A percentile compares a stretch with the other conserved stretches of the same genome.
These are phyloP conservation scores for Oscheius sp. DNA, from an alignment of 2,888 invertebrate species.

Conservation along the genomic window DNA sequence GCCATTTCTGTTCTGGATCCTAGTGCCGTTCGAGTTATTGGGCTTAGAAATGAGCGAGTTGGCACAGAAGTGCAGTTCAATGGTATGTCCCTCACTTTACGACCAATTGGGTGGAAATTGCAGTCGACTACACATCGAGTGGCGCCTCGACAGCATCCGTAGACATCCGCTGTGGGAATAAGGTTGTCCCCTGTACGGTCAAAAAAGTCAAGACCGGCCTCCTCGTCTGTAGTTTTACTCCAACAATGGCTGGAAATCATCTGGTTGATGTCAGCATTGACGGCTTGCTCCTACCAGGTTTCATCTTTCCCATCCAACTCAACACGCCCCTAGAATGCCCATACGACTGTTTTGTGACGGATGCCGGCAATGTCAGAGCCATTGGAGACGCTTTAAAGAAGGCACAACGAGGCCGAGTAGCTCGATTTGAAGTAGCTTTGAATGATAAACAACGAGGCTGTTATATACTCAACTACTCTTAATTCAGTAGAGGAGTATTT, in stretches of 20 bases:
- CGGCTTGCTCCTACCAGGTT: slow-evolving; percentile 80
- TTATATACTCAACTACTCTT: too few species aligned
- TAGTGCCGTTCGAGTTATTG: slow-evolving; percentile 75
- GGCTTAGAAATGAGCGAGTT: slow-evolving; percentile 75
- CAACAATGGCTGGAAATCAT: slow-evolving; percentile 87
- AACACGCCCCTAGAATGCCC: slow-evolving; percentile 67
- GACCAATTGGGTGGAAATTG: slow-evolving; percentile 37
- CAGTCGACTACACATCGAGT: slow-evolving; percentile 83
- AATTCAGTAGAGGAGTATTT: too few species aligned
- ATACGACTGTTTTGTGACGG: slow-evolving; percentile 68
- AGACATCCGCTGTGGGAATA: slow-evolving; percentile 80
- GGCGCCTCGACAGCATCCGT: slow-evolving; percentile 87
- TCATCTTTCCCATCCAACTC: neutral
- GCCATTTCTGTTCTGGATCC: slow-evolving; percentile 81
- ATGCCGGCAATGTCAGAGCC: slow-evolving; percentile 66
- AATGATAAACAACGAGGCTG: slow-evolving; percentile 64
- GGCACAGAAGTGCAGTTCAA: slow-evolving; percentile 75
- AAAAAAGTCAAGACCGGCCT: slow-evolving; percentile 69
- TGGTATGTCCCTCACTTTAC: slow-evolving; percentile 63
- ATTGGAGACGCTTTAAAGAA: slow-evolving; percentile 68
- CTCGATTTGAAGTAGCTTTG: slow-evolving; percentile 72
- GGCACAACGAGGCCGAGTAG: slow-evolving; percentile 68
- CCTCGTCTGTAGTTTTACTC: slow-evolving; percentile 79
- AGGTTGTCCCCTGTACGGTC: slow-evolving; percentile 56
- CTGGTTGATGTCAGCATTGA: slow-evolving; percentile 87